Conservation (phyloP, 2,113 vertebrate species). For the Cynocephalus volans region DNA sequence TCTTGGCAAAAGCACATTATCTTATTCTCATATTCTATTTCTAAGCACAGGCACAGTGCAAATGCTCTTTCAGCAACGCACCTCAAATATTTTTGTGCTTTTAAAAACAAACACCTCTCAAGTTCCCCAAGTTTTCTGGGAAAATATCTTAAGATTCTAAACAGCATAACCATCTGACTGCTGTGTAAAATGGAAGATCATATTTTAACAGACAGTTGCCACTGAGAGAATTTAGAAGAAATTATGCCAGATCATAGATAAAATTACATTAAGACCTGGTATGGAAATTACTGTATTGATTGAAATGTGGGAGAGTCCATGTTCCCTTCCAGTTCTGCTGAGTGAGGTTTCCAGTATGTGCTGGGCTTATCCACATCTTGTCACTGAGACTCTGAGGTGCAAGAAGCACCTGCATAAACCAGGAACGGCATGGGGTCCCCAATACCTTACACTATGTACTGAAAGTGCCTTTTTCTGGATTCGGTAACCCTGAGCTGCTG, state of each 20-base stretch:
- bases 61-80: background rate
- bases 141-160: conserved; percentile 51
- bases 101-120: conserved; percentile 68
- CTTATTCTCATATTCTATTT: background rate
- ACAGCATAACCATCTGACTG: background rate
- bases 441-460: background rate
- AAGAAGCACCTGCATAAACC: background rate
- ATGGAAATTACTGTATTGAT: background rate
- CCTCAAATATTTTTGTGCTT: background rate
- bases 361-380: background rate
- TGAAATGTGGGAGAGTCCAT: background rate
- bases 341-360: background rate
- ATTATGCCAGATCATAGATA: background rate
- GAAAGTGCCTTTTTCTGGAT: background rate
- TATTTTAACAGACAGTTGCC: background rate
- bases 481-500: background rate
- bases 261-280: conserved; percentile 16
- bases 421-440: background rate
- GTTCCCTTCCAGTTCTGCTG: background rate
- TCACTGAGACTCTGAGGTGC: background rate
- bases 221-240: background rate
- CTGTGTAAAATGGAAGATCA: conserved; percentile 6
- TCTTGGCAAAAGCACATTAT: conserved; percentile 46
- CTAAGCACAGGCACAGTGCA: background rate
- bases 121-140: conserved; percentile 54